Conservation (phyloP, 2,888 invertebrate genomes). For the Theodoxus fluviatilis region DNA sequence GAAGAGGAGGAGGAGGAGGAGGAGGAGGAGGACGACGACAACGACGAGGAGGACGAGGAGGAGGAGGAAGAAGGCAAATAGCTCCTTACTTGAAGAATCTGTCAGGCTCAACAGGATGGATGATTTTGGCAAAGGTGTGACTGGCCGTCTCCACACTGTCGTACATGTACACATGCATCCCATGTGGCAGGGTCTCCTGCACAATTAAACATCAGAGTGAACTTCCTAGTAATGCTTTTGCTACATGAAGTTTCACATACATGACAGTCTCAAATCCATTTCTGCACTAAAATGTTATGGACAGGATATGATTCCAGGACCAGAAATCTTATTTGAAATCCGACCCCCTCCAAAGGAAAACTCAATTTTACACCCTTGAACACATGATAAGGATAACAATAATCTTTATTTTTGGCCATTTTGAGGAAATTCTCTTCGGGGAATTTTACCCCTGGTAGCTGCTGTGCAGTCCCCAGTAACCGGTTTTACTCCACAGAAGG, state of each 20-base stretch:
- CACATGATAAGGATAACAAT: not conserved
- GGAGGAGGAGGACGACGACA: not conserved
- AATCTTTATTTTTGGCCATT: not conserved
- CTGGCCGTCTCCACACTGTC: conserved; percentile 72
- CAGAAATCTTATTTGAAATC: not conserved
- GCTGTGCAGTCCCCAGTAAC: too few relatives aligned
- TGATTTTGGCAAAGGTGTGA: conserved; percentile 76
- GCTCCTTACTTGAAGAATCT: conserved; percentile 71
- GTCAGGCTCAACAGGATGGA: conserved; percentile 73
- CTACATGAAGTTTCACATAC: not conserved
- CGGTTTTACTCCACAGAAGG: too few relatives aligned
- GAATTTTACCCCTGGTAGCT: too few relatives aligned
- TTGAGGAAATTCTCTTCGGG: not conserved
- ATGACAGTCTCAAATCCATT: too few relatives aligned
- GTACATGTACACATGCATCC: conserved; percentile 31
- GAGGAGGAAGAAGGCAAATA: not conserved
- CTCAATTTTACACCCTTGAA: not conserved
- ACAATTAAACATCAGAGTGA: too few relatives aligned
- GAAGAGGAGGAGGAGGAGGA: not conserved
- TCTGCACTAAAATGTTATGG: too few relatives aligned
- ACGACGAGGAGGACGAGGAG: not conserved
- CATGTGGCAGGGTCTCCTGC: not conserved
- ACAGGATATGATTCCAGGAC: too few relatives aligned
- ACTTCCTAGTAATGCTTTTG: too few relatives aligned
- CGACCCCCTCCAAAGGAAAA: not conserved